Evolutionary conservation across 2,797 vertebrate genomes (phyloP).

Genomic region (Amniataba percoides): DNA sequence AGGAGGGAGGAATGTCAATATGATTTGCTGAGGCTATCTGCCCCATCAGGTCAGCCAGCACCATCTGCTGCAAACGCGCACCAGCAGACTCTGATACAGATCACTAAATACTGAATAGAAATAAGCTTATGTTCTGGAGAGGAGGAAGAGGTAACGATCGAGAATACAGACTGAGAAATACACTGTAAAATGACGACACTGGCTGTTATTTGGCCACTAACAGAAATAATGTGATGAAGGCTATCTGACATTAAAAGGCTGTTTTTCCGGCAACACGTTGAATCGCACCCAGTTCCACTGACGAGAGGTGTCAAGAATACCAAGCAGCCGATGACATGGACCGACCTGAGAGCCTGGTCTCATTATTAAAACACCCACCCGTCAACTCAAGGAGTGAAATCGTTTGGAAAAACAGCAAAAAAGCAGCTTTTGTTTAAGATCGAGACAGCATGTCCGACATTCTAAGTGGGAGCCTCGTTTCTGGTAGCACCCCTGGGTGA

Average conservation of each 20-base stretch:
- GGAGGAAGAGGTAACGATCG: background rate
- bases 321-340: background rate
- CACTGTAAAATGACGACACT: background rate
- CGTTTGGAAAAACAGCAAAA: slow-evolving; percentile 3
- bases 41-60: slow-evolving; percentile 26
- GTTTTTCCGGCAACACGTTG: background rate
- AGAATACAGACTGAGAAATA: background rate
- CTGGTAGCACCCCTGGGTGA: background rate
- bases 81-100: background rate
- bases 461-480: background rate
- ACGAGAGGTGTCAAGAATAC: background rate
- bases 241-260: background rate
- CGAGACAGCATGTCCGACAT: background rate
- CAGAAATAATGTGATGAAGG: background rate
- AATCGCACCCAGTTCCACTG: background rate
- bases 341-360: background rate
- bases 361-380: background rate
- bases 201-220: background rate
- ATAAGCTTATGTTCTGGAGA: background rate
- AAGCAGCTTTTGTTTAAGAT: slow-evolving; percentile 3
- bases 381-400: background rate
- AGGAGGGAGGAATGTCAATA: slow-evolving; percentile 24
- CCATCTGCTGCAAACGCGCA: slow-evolving; percentile 35
- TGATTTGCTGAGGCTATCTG: slow-evolving; percentile 38
- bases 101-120: background rate